phyloP scores from a whole-genome alignment of 2,888 invertebrate genomes.

The Dasysyrphus tricinctus region DNA sequence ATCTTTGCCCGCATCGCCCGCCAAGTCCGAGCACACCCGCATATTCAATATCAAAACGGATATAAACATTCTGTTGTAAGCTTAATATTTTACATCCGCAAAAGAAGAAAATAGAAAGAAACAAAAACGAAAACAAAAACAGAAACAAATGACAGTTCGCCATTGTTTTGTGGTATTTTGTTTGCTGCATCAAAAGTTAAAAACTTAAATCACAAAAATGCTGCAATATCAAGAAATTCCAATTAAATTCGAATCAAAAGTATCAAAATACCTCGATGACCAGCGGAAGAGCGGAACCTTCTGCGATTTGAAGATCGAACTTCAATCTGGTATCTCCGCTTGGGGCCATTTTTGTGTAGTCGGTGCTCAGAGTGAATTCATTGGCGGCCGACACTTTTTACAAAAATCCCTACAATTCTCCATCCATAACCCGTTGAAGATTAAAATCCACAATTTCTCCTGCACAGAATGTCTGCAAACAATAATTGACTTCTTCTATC shows the following conservation, averaged over 20 bases:
- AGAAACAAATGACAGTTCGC: constrained; percentile 9
- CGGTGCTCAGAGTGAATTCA: constrained; percentile 82
- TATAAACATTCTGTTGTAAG: no score
- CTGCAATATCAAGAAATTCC: constrained; percentile 69
- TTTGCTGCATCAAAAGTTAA: not conserved
- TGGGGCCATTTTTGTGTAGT: constrained; percentile 82
- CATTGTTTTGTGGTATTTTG: not conserved
- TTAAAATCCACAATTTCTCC: constrained; percentile 80
- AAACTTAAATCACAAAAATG: constrained; percentile 33
- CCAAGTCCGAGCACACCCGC: no score
- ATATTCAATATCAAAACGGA: no score
- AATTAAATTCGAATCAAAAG: constrained; percentile 79
- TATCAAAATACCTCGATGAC: constrained; percentile 81
- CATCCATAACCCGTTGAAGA: constrained; percentile 82
- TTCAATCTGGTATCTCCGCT: constrained; percentile 76
- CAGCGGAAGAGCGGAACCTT: constrained; percentile 81
- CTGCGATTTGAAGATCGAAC: constrained; percentile 80
- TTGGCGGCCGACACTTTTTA: constrained; percentile 78
- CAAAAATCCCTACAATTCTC: constrained; percentile 81
- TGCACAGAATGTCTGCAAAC: constrained; percentile 81
- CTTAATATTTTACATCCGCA: no score
- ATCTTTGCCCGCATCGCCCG: no score
- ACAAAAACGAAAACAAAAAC: not conserved
- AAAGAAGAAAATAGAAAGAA: no score
- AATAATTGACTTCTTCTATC: constrained; percentile 82